phyloP scores from a whole-genome alignment of 2,888 invertebrate genomes.

The Netelia virgata region DNA sequence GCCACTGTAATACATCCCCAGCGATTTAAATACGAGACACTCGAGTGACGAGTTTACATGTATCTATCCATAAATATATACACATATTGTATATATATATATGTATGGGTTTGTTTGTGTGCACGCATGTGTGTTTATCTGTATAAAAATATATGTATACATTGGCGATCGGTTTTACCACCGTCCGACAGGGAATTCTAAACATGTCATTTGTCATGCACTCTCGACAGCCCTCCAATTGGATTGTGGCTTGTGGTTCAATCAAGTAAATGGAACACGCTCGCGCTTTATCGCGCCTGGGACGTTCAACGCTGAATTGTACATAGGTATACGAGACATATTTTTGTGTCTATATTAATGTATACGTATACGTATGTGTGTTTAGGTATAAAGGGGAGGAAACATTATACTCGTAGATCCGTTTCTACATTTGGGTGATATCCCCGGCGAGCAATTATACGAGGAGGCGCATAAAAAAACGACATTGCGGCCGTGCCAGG shows the following conservation, averaged over 20 bases:
- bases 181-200: slow-evolving; percentile 67
- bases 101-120: no score
- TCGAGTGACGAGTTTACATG: not conserved
- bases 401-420: slow-evolving; percentile 14
- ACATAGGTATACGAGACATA: not conserved
- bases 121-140: not conserved
- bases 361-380: not conserved
- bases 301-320: slow-evolving; percentile 23
- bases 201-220: slow-evolving; percentile 70
- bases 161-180: slow-evolving; percentile 65
- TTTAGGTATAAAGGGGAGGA: not conserved
- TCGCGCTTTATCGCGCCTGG: slow-evolving; percentile 58
- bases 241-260: slow-evolving; percentile 69
- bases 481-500: not conserved
- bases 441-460: not conserved
- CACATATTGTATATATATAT: not conserved
- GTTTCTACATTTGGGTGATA: slow-evolving; percentile 42
- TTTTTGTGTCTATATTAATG: not conserved
- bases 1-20: slow-evolving; percentile 53
- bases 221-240: slow-evolving; percentile 68
- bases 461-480: not conserved
- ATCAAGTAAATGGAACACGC: slow-evolving; percentile 66
- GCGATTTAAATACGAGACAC: slow-evolving; percentile 58
- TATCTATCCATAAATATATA: not conserved
- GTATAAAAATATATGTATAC: slow-evolving; percentile 27